Evolutionary conservation across 2,797 vertebrate species (phyloP).

Genomic region (Spinus olivaceus): DNA sequence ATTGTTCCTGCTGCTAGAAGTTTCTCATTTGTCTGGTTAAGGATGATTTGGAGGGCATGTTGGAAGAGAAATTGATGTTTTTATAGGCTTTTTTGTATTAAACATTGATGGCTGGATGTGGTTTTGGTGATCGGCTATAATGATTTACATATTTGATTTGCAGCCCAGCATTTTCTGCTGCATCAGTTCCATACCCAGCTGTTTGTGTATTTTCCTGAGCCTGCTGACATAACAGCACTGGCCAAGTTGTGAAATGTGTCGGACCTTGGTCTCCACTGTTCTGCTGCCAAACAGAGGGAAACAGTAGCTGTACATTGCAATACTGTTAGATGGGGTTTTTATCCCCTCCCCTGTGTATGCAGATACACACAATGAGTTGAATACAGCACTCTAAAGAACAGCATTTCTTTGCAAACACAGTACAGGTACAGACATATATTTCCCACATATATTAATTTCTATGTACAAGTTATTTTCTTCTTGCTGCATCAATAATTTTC

Average conservation of each 20-base stretch:
- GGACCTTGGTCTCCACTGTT: background rate
- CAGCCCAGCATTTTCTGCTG: background rate
- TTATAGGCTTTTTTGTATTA: background rate
- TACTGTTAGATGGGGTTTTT: background rate
- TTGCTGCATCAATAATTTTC: background rate
- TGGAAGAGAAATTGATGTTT: background rate
- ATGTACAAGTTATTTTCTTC: background rate
- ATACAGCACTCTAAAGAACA: background rate
- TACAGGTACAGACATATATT: background rate
- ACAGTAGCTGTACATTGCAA: background rate
- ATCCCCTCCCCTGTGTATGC: background rate
- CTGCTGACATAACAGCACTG: background rate
- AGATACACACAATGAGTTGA: background rate
- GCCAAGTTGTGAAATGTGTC: accelerated
- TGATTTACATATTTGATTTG: background rate
- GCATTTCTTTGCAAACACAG: background rate
- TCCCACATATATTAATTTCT: background rate
- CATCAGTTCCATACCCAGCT: background rate
- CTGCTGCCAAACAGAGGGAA: background rate
- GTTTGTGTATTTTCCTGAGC: background rate
- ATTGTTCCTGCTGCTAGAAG: background rate
- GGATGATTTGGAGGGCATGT: background rate
- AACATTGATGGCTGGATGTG: background rate
- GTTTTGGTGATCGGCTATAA: background rate
- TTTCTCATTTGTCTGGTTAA: background rate